Evolutionary conservation across 2,797 vertebrate species (phyloP), one percentile per base, ranked within the genome.

Genomic region (Sebastes wilsoni): DNA sequence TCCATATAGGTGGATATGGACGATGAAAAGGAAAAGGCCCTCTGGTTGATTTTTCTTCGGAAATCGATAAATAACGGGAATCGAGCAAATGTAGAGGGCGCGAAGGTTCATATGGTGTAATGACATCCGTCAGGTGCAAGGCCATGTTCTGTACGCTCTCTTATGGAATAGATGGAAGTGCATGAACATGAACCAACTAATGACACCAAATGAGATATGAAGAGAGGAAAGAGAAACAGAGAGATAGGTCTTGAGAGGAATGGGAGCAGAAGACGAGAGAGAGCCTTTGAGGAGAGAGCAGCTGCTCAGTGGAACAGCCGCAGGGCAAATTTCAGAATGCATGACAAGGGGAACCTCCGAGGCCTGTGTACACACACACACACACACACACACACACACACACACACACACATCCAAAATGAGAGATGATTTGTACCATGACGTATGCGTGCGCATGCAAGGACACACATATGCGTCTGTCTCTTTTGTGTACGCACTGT

Each of bases 261-360:
- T 70, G 88, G 78, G 87, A 89, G 88, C 89, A 89, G 89, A 90
- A 90, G 88, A 91, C n/a, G 55, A 79, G 68, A 65, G 72, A 80
- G 84, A 86, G 84, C 83, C 89, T 93, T 88, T 82, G 87, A 92
- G 90, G 84, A 89, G 81, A 84, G 90, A 92, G 87, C 92, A 91
- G 92, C 90, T 95, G 93, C 93, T 94, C 87, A 77, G 81, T 86
- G 66, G 81, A 90, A 88, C 72, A 75, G 87, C 93, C 83, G 42
- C 76, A 32, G 90, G 91, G 89, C 89, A 89, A 87, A 91, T 88
- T 90, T 91, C 84, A 84, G 86, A 91, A 88, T 88, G 88, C 85
- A 90, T 90, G 90, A 93, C 90, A 92, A 83, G 77, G 84, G 87
- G 79, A 89, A 90, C 85, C 85, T 92, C 80, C 30, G 16, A 90